Evolutionary conservation across 2,797 vertebrate species (phyloP).

Genomic region (Huso huso): DNA sequence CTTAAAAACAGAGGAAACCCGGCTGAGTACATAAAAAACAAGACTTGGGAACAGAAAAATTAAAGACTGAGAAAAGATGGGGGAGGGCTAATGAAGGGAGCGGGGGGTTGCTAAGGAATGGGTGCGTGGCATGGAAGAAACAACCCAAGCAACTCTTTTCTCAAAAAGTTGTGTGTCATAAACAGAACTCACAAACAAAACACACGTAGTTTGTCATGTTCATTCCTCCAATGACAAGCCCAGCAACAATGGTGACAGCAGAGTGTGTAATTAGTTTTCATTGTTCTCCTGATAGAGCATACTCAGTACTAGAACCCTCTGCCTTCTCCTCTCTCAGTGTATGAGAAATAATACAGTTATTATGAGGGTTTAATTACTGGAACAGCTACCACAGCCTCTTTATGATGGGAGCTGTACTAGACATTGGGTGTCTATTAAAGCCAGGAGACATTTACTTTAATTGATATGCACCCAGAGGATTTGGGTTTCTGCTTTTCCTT

Average conservation of each 20-base stretch:
- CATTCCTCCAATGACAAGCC: constrained; percentile 39
- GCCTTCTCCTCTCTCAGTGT: constrained; percentile 51
- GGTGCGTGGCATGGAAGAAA: background rate
- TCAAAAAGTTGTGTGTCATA: constrained; percentile 8
- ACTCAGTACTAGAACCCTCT: constrained; percentile 42
- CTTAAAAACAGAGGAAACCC: background rate
- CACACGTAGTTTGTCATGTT: constrained; percentile 21
- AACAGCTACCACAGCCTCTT: constrained; percentile 15
- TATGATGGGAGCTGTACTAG: background rate
- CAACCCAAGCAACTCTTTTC: background rate
- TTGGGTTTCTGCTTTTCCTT: too few relatives aligned
- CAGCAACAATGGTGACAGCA: constrained; percentile 41
- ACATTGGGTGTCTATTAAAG: too few relatives aligned
- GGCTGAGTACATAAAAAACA: background rate
- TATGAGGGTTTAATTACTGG: constrained; percentile 55
- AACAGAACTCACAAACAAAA: constrained; percentile 10
- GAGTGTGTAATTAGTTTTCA: constrained; percentile 60
- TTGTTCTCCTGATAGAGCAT: constrained; percentile 49
- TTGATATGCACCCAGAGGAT: too few relatives aligned
- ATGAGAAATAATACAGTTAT: constrained; percentile 50
- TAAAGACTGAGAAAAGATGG: constrained; percentile 13
- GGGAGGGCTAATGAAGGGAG: constrained; percentile 4
- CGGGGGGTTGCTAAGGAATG: background rate
- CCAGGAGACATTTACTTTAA: too few relatives aligned
- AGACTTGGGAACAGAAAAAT: constrained; percentile 1